phyloP scores from a whole-genome alignment of 2,113 vertebrate species.

The Ranitomeya imitator region DNA sequence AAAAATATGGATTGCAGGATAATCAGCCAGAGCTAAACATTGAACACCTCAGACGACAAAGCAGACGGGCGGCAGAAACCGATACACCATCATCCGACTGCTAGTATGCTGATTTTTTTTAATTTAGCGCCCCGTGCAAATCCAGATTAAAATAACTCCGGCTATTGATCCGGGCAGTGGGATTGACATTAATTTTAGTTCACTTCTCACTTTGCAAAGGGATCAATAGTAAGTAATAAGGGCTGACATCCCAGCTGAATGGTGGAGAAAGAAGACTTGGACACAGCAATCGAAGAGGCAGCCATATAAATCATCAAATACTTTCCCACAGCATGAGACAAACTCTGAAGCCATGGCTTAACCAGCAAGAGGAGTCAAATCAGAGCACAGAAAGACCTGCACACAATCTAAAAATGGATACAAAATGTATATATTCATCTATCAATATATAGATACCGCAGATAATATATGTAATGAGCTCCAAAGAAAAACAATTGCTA shows the following conservation, averaged over 20 bases:
- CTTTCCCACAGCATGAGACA: conserved; percentile 84
- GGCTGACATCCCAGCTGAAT: conserved; percentile 91
- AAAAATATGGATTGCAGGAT: conserved; percentile 81
- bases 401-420: background rate
- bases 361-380: conserved; percentile 76
- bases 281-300: conserved; percentile 91
- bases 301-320: conserved; percentile 91
- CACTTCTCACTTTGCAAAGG: conserved; percentile 93
- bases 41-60: conserved; percentile 67
- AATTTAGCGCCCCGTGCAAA: conserved; percentile 84
- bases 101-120: conserved; percentile 87
- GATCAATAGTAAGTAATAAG: conserved; percentile 98
- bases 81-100: conserved; percentile 72
- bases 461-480: background rate
- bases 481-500: too few species aligned
- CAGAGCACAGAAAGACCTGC: conserved; percentile 62
- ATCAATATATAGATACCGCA: too few species aligned
- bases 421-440: background rate
- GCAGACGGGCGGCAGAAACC: conserved; percentile 71
- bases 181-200: conserved; percentile 99
- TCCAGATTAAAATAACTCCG: conserved; percentile 93
- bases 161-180: conserved; percentile 91
- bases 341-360: conserved; percentile 81
- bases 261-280: conserved; percentile 83
- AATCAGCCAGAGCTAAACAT: conserved; percentile 73